Conservation (phyloP, 2,113 vertebrate species). For the Xiphias gladius region DNA sequence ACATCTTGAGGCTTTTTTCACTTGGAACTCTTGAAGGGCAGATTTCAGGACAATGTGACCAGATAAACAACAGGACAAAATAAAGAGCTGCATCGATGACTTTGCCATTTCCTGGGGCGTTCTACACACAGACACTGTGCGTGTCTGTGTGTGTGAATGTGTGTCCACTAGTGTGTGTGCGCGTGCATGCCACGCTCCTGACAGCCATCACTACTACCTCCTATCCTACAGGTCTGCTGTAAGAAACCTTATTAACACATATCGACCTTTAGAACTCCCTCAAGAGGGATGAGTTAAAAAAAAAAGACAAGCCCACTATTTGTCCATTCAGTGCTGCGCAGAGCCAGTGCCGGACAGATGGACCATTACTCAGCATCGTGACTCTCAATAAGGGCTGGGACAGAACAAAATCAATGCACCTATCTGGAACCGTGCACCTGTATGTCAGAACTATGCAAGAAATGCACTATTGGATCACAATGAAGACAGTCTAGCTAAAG, state of each 20-base stretch:
- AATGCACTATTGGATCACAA: constrained; percentile 22
- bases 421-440: constrained; percentile 46
- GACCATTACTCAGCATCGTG: constrained; percentile 72
- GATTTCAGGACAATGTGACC: constrained; percentile 43
- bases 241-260: constrained; percentile 47
- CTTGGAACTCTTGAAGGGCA: constrained; percentile 14
- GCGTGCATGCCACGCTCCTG: neutral
- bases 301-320: constrained; percentile 25
- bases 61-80: constrained; percentile 44
- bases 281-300: constrained; percentile 31
- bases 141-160: no score
- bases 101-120: constrained; percentile 14
- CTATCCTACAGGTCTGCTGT: constrained; percentile 14
- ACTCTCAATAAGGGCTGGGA: constrained; percentile 50
- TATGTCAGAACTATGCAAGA: neutral
- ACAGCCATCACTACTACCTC: neutral
- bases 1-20: neutral
- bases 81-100: constrained; percentile 33
- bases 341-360: constrained; percentile 62
- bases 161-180: neutral
- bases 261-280: constrained; percentile 44
- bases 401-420: constrained; percentile 61
- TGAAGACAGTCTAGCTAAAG: neutral
- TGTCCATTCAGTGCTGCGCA: constrained; percentile 59
- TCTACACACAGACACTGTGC: neutral